Conservation (phyloP, 2,888 invertebrate genomes). For the Athrips mouffetella region DNA sequence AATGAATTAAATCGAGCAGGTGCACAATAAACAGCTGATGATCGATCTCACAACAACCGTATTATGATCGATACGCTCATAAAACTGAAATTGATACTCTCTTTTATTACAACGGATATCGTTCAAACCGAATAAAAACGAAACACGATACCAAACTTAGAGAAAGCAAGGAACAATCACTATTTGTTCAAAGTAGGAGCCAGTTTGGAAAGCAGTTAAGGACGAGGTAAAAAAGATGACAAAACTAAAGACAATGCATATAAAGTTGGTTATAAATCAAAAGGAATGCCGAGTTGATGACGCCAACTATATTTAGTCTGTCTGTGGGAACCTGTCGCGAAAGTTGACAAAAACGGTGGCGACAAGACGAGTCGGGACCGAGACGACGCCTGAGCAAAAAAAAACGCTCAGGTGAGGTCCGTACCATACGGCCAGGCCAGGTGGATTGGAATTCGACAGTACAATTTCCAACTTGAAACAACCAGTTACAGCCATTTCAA, state of each 20-base stretch:
- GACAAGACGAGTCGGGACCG: conserved; percentile 44
- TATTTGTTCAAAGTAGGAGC: not conserved
- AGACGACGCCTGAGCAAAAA: conserved; percentile 39
- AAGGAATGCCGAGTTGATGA: conserved; percentile 37
- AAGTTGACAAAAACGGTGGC: conserved; percentile 65
- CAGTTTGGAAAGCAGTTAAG: not conserved
- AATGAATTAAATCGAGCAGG: conserved; percentile 42
- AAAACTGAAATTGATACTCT: conserved; percentile 38
- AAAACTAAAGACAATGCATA: conserved; percentile 18
- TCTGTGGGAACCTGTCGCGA: conserved; percentile 53
- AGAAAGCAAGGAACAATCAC: conserved; percentile 3
- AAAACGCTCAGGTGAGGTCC: conserved; percentile 29
- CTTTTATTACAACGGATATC: conserved; percentile 21
- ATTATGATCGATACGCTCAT: conserved; percentile 38
- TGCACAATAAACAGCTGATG: conserved; percentile 42
- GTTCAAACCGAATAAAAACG: conserved; percentile 9
- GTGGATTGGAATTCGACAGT: conserved; percentile 26
- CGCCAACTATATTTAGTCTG: conserved; percentile 42
- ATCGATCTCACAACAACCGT: conserved; percentile 41
- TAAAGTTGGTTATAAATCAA: conserved; percentile 46
- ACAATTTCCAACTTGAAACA: conserved; percentile 14
- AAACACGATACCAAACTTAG: not conserved
- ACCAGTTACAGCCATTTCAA: conserved; percentile 6
- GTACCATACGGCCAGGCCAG: conserved; percentile 34
- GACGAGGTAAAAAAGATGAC: not conserved